Conservation (phyloP, 2,113 vertebrate species). For the Vulpes ferrilata region DNA sequence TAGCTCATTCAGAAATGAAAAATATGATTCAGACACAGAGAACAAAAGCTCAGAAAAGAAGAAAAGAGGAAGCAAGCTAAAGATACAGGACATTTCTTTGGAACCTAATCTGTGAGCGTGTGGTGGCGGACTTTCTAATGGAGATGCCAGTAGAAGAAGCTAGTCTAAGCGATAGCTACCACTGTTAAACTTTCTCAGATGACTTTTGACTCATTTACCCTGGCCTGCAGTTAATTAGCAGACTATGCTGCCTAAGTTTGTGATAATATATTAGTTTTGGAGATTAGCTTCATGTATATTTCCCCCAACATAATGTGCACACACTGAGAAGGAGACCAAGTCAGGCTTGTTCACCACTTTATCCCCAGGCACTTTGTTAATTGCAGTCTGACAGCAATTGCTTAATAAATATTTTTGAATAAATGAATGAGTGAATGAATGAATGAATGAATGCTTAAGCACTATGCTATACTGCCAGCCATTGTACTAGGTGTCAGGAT, state of each 20-base stretch:
- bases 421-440: background rate
- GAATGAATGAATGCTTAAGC: background rate
- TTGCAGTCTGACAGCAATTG: background rate
- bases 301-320: background rate
- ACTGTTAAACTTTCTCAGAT: background rate
- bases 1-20: conserved; percentile 28
- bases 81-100: background rate
- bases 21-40: background rate
- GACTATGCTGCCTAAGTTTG: background rate
- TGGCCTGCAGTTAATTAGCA: background rate
- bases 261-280: background rate
- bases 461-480: background rate
- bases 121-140: background rate
- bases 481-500: background rate
- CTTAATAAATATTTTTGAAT: background rate
- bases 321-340: background rate
- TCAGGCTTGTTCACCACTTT: background rate
- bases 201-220: background rate
- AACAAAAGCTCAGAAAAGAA: background rate
- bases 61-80: background rate
- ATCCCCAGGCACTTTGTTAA: background rate
- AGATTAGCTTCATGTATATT: background rate
- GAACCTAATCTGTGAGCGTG: background rate
- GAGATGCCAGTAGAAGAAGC: background rate
- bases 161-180: background rate